These are phyloP conservation scores for Pseudococcus jackbeardsleyi DNA, from an alignment of 2,888 invertebrate genomes.

Conservation along the genomic window DNA sequence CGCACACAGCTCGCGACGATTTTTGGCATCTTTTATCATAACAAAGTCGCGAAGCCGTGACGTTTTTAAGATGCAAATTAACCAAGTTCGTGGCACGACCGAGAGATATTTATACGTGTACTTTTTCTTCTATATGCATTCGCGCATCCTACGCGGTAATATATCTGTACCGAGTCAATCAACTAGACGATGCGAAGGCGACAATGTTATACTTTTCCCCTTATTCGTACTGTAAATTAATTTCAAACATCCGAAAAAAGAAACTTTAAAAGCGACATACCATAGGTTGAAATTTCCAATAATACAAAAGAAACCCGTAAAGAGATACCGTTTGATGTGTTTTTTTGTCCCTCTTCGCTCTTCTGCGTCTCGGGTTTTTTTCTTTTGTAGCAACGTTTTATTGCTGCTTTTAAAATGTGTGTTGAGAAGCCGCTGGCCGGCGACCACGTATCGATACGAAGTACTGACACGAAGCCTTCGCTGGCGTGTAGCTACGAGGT, in stretches of 20 bases:
- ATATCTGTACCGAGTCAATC: slow-evolving; percentile 4
- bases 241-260: neutral
- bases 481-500: neutral
- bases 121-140: neutral
- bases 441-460: neutral
- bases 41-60: neutral
- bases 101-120: neutral
- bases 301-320: slow-evolving; percentile 22
- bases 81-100: neutral
- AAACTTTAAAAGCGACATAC: neutral
- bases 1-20: neutral
- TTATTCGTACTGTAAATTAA: neutral
- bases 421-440: neutral
- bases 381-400: neutral
- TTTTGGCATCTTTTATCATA: slow-evolving; percentile 45
- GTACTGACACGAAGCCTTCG: neutral
- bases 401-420: slow-evolving; percentile 16
- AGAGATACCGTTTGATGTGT: slow-evolving; percentile 15
- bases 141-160: neutral
- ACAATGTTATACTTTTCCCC: neutral
- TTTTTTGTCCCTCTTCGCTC: neutral
- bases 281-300: neutral
- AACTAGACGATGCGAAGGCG: neutral
- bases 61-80: slow-evolving; percentile 37
- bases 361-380: neutral